These are phyloP conservation scores for Anorthoa munda DNA, from an alignment of 2,888 invertebrate genomes.

Conservation along the genomic window DNA sequence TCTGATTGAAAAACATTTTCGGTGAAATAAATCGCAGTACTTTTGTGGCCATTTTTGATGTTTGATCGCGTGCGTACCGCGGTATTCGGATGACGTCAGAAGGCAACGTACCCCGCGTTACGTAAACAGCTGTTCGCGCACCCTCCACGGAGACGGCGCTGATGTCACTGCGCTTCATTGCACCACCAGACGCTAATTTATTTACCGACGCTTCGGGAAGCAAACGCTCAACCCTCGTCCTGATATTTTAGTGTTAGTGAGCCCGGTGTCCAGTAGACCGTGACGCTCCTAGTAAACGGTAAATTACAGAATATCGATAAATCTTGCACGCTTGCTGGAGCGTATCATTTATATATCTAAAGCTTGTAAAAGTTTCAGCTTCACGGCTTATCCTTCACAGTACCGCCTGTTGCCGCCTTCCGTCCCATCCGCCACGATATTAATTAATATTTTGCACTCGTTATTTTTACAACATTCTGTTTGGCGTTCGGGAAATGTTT, in stretches of 20 bases:
- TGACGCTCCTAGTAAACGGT: conserved; percentile 51
- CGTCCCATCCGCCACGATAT: conserved; percentile 8
- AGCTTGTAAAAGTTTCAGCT: conserved; percentile 50
- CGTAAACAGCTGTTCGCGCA: conserved; percentile 53
- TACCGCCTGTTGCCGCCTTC: conserved; percentile 49
- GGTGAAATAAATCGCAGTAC: conserved; percentile 11
- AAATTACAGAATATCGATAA: conserved; percentile 65
- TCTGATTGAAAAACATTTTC: conserved; percentile 26
- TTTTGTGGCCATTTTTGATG: conserved; percentile 3
- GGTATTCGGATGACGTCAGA: conserved; percentile 34
- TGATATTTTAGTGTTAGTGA: conserved; percentile 50
- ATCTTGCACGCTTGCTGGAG: conserved; percentile 63
- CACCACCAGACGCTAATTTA: conserved; percentile 51
- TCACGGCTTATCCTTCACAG: conserved; percentile 33
- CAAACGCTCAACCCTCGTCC: conserved; percentile 45
- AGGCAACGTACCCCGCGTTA: conserved; percentile 44
- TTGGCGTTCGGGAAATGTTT: not conserved
- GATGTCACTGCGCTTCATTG: conserved; percentile 57
- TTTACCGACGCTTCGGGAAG: conserved; percentile 45
- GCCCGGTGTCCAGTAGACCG: conserved; percentile 35
- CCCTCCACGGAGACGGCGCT: conserved; percentile 31
- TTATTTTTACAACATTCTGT: conserved; percentile 13
- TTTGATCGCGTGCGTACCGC: conserved; percentile 14
- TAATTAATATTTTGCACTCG: conserved; percentile 36
- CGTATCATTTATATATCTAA: conserved; percentile 57